Percentiles rank a stretch among this genome's conserved stretches.
Evolutionary conservation across 1,140 invertebrate genomes (phyloP).

Genomic region (Tetragonula clypearis): DNA sequence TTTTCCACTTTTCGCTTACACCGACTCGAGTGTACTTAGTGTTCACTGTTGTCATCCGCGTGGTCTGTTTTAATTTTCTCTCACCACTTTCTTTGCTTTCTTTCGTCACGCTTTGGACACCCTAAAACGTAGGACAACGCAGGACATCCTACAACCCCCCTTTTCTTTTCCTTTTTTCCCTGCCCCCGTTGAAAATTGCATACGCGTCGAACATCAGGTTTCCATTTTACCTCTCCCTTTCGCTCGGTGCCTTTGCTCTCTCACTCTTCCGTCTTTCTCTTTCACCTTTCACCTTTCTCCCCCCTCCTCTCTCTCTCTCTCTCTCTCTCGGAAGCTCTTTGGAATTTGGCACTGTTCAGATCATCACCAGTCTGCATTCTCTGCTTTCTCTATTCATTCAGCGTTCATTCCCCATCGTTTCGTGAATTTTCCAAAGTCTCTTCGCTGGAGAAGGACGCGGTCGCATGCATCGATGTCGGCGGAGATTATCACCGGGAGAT

Average conservation of each 20-base stretch:
- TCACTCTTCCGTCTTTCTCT: not conserved
- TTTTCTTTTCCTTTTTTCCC: not conserved
- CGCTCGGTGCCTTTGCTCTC: not conserved
- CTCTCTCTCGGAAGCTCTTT: not conserved
- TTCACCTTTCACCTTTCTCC: not conserved
- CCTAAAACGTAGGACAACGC: no score
- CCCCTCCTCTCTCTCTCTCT: no score
- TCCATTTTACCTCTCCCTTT: not conserved
- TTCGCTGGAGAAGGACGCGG: slow-evolving; percentile 2
- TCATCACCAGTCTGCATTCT: not conserved
- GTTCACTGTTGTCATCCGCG: no score
- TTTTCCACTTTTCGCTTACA: not conserved
- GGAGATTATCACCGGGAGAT: slow-evolving; percentile 12
- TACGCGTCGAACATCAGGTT: not conserved
- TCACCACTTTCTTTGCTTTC: not conserved
- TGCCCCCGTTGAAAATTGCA: not conserved
- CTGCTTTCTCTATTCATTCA: not conserved
- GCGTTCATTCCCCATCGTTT: not conserved
- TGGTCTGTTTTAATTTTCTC: not conserved
- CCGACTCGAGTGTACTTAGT: not conserved
- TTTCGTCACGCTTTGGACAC: no score
- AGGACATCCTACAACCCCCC: not conserved
- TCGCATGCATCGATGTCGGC: not conserved
- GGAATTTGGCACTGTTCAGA: not conserved
- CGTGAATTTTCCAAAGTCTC: not conserved